Base-by-base conservation (phyloP, 1,140 invertebrate genomes). In the Temnothorax nylanderi region DNA sequence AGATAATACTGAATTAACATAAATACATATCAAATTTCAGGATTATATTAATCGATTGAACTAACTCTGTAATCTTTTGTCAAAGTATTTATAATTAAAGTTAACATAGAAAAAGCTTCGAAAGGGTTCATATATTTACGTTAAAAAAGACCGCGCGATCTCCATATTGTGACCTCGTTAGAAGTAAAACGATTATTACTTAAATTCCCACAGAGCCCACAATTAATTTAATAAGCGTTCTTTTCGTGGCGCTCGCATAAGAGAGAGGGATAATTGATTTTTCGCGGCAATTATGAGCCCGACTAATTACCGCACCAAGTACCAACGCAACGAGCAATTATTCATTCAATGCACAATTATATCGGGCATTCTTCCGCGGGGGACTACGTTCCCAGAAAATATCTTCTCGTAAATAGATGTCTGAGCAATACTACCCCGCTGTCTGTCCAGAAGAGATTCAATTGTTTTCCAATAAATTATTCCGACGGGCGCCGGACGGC, bases 391-490 rank as follows among this genome's bases (percentile, higher is more conserved):
- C 65, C 34, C 49, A 56, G 78, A 81, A 81, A 81, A 81, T 81
- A 81, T 58, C 54, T 37, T 75, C 32, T 54, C 69, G 58, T 84
- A 60, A 84, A 84, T 84, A 75, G 69, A 84, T 54, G 41, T 74
- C 69, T 84, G 49, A 84, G 69, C 69, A 74, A 62, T 34, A 16
- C 69, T 60, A 21, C 7, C 5, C 51, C 26, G 2, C 18, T 65
- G 41, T 74, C 54, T 32, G 26, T 75, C 69, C 56, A 26, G 32
- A 32, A 69, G 41, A 47, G 65, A 75, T 84, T 60, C 80, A 84
- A 84, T 84, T 84, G 80, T 84, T 84, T 75, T 75, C 69, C 80
- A 75, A 84, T 84, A 84, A 84, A 84, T 84, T 84, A 84, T 84
- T 84, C 80, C 69, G 69, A 49, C 54, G 41, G 56, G 37, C 62